Base-by-base conservation (phyloP, 2,888 invertebrate species). In the Criorhina ranunculi region DNA sequence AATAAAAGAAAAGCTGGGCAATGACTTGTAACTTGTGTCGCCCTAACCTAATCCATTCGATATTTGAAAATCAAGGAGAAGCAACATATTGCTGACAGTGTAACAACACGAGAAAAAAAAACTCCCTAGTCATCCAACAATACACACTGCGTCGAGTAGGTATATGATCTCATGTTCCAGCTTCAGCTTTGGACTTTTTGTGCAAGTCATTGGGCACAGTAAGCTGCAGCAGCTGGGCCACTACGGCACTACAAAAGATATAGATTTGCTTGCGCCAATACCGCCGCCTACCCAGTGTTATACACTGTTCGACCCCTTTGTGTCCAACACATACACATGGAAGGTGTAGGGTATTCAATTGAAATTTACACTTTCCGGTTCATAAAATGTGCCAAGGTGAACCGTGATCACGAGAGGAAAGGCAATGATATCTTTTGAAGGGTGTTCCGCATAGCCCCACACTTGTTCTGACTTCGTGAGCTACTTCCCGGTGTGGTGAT, bases 341-440 rank as follows among this genome's bases (percentile, higher is more conserved):
- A 67, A 67, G 78, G 66, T 72, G 78, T 78, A 55, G 57, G 66
- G 53, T 66, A 80, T 75, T 76, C 76, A 75, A 86, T 86, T 81
- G 86, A 86, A 81, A 77, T 77, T 86, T 72, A 81, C 86, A 86
- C 86, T 86, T 81, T 86, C 86, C 86, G 86, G 86, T 86, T 77
- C 76, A 81, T 86, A 77, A 86, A 86, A 86, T 86, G 86, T 86
- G 86, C 86, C 86, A 86, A 86, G 86, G 86, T 86, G 86, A 86
- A 67, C 67, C 66, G 80, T 85, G 85, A 80, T 76, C 85, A 76
- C 75, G 44, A 76, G 53, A 15, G 70, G 46, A 59, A 55, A 57
- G 70, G 46, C 66, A 55, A 57, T 70, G 51, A 80, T 70, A 76
- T 31, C 64, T 85, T 78, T 75, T 59, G 59, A 55, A 80, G 70